Evolutionary conservation across 2,797 vertebrate genomes (phyloP).

Genomic region (Calcarius lapponicus): DNA sequence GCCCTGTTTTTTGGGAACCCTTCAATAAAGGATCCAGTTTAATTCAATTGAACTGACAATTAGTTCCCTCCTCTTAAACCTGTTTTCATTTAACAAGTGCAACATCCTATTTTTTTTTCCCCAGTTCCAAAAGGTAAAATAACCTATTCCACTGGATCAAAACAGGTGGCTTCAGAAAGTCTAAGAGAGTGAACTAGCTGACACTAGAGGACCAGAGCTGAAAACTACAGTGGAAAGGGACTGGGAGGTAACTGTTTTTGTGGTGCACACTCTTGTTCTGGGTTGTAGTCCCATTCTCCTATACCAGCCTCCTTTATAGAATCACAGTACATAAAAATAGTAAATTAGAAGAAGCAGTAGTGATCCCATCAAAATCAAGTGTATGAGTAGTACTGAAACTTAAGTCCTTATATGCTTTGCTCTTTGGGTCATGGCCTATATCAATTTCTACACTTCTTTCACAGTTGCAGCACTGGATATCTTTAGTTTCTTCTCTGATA

Average conservation of each 20-base stretch:
- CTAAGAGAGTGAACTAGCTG: not conserved
- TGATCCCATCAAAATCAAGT: not conserved
- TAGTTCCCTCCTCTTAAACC: not conserved
- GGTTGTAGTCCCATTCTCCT: not conserved
- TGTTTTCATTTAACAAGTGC: not conserved
- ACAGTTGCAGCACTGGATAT: not conserved
- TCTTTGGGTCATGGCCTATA: not conserved
- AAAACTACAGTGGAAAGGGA: not conserved
- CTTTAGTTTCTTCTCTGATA: conserved; percentile 10
- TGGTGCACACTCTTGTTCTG: not conserved
- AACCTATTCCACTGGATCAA: not conserved
- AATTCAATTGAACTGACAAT: not conserved
- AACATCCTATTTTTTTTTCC: not conserved
- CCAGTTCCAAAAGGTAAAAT: not conserved
- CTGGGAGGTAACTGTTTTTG: not conserved
- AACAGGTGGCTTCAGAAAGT: not conserved
- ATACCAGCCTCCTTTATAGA: not conserved
- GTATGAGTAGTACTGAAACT: not conserved
- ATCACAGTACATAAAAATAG: not conserved
- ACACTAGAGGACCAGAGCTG: not conserved
- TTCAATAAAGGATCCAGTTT: not conserved
- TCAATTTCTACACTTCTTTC: not conserved
- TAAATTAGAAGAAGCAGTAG: not conserved
- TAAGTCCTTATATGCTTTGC: not conserved
- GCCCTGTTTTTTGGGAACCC: not conserved